Evolutionary conservation across 2,797 vertebrate genomes (phyloP), one percentile per base, ranked within the genome.

Genomic region (Podarcis lilfordi): DNA sequence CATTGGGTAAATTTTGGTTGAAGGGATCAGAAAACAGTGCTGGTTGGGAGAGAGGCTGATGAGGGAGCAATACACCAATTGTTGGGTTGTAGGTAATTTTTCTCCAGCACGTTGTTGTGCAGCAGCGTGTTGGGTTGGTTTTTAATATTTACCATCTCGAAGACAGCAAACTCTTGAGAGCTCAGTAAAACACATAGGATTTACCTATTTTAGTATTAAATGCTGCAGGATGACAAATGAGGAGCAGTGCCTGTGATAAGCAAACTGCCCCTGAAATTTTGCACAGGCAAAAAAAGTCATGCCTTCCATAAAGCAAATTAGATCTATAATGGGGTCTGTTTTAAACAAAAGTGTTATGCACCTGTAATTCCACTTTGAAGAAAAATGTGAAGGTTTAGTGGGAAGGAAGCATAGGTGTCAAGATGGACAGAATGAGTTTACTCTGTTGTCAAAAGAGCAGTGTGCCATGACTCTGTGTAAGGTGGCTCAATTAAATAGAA

Each of bases 151-250:
- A 69, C 85, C 87, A 92, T 91, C 61, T 85, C 69, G 87, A 92
- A 91, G 64, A 79, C 88, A 55, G 50, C 50, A 15, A 15, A 55
- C 13, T 55, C 13, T 72, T 29, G 1, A 61, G 82, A 78, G 17
- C 80, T 88, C 86, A 89, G 1, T 92, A 88, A 89, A 91, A 88
- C 75, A 76, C 86, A 83, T 29, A 85, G 89, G 83, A 89, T 93
- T 93, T 89, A 37, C 89, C 90, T 92, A 69, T 91, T 55, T 55
- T 90, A 91, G 78, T 40, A 82, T 94, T 92, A 92, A 89, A 89
- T 80, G 92, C 95, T 74, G 92, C 96, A 95, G 91, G 95, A 96
- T 97, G 96, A 97, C 96, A 97, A 97, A 97, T 96, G 96, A 97
- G 96, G 94, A 95, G 92, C 96, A 95, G 93, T 89, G 93, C 97